Evolutionary conservation across 1,140 invertebrate genomes (phyloP), one percentile per base, ranked within the genome.

Genomic region (Drosophila willistoni): DNA sequence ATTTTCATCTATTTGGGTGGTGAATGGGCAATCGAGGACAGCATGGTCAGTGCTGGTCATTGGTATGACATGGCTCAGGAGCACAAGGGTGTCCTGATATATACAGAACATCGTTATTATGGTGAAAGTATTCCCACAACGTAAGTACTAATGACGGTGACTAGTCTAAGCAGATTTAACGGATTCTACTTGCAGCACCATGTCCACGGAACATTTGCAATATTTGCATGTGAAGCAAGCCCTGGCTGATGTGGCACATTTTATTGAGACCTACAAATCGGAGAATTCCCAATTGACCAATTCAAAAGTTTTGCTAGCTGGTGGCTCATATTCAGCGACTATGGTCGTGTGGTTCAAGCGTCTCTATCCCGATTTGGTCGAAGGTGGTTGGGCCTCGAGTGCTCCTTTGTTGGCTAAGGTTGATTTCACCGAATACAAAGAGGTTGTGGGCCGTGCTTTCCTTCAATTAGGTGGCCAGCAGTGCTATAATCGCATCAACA

Each of bases 41-140:
- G 92, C 5, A 94, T 92, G 83, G 67, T 94, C 12, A 72, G 73
- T 10, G 68, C 44, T 1, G 94, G 95, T 2, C 87, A 94, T 63
- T 93, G 94, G 68, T 93, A 93, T 67, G 93, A 94, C 29, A 68
- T 95, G 59, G 95, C 94, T 13, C 92, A 93, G 63, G 77, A 93
- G 19, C 92, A 94, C 74, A 93, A 93, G 7, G 96, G 95, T 14
- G 92, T 93, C 2, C 89, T 95, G 47, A 94, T 94, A 82, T 95
- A 95, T 59, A 94, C 96, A 13, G 96, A 97, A 91, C 96, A 97
- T 92, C 94, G 97, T 70, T 97, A 94, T 91, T 97, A 97, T 91
- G 97, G 97, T 14, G 81, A 95, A 79, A 97, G 96, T 92, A 93
- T 93, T 68, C 97, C 97, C 1, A 94, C 95, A n/a, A 69, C 57